Evolutionary conservation across 2,113 vertebrate species (phyloP), one percentile per base, ranked within the genome.

Genomic region (Nothoprocta perdicaria): DNA sequence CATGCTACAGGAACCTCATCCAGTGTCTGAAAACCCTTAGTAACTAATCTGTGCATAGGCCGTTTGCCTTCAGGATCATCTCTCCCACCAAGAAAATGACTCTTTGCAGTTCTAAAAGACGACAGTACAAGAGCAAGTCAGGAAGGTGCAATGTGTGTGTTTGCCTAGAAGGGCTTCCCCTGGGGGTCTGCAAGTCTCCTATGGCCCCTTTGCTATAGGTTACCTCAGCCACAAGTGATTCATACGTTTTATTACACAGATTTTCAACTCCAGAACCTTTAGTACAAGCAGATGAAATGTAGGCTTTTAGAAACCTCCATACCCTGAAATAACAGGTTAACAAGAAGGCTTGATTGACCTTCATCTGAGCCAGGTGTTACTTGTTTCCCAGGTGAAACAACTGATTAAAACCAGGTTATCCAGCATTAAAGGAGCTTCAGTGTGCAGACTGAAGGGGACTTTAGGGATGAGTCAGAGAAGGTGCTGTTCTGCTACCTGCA

Each of bases 371-470:
- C 62, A 62, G 86, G 21, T 76, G 43, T 31, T 29, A n/a, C 26
- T 85, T 31, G 7, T 86, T 62, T 76, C 12, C 55, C 48, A 10
- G 19, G 22, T 57, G 73, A 80, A 61, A 12, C 19, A 67, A 31
- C 6, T 55, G 16, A 19, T 58, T 40, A 79, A 81, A 76, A 1
- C 2, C 12, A 46, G 38, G 9, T 55, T 85, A 83, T 77, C 89
- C 85, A 71, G 11, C 58, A 60, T 18, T 15, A 53, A 10, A 53
- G 15, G 24, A 75, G 7, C 5, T 0, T 3, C 2, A 24, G 1
- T 3, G 1, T 4, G 3, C 1, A 4, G 3, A 1, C 8, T 31
- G 53, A 18, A 18, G 53, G 16, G 27, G 27, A 10, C 3, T 3
- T 82, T 22, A 62, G 11, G 35, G 26, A 16, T 38, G 45, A 23